Percentiles rank a stretch among this genome's conserved stretches.
These are phyloP conservation scores for Tapera naevia DNA, from an alignment of 2,797 vertebrate species.

Conservation along the genomic window DNA sequence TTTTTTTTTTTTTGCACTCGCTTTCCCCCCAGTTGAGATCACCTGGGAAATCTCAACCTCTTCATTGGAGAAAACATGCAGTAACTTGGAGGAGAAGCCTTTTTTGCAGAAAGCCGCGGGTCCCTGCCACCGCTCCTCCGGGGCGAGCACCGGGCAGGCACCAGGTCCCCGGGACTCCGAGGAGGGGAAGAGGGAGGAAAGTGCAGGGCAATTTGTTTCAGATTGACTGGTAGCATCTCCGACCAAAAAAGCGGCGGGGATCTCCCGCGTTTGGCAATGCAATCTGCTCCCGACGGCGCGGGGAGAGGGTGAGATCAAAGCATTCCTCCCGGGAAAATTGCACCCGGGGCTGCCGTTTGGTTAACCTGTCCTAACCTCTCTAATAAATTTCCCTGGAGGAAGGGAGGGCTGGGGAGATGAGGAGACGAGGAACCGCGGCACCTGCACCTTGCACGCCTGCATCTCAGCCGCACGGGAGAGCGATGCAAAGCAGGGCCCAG, in stretches of 20 bases:
- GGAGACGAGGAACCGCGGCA: neutral
- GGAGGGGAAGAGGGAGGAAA: neutral
- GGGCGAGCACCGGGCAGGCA: too few species aligned
- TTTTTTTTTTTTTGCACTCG: rapidly evolving
- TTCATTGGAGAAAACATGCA: rapidly evolving
- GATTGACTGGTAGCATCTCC: constrained; percentile 19
- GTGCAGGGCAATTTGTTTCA: constrained; percentile 51
- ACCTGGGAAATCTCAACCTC: neutral
- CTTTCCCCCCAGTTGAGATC: rapidly evolving
- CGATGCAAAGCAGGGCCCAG: constrained; percentile 18
- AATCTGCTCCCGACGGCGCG: constrained; percentile 49
- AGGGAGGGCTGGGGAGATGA: constrained; percentile 66
- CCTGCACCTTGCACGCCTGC: constrained; percentile 82
- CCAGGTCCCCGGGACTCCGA: neutral
- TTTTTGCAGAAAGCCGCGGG: rapidly evolving
- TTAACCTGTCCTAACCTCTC: constrained; percentile 78
- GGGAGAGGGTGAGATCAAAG: constrained; percentile 83
- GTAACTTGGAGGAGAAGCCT: neutral
- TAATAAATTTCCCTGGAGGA: constrained; percentile 81
- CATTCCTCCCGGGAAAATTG: constrained; percentile 81
- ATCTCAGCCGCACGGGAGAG: constrained; percentile 2
- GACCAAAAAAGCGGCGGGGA: constrained; percentile 8
- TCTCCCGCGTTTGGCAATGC: constrained; percentile 64
- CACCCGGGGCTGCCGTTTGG: constrained; percentile 77
- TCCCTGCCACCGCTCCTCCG: too few species aligned